Base-by-base conservation (phyloP, 1,140 invertebrate species). In the Neuroterus valhalla region DNA sequence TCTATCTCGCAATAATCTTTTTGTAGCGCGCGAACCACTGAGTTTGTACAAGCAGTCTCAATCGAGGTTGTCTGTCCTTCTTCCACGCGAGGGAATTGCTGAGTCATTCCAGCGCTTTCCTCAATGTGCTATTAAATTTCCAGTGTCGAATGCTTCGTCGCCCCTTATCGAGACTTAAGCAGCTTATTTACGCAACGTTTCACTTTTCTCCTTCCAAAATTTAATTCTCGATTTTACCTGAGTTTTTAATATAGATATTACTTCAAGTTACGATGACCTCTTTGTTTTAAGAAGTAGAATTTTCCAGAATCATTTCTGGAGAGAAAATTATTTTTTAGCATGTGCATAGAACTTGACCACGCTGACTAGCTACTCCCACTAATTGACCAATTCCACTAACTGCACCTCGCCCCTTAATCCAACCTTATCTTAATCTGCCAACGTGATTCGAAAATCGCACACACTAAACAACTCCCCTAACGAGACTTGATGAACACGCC, bases 1-100 rank as follows among this genome's bases (percentile, higher is more conserved):
- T 38, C 31, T 62, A 31, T 62, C 26, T 38, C 23, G 26, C 55
- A 62, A 38, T 62, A 62, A 62, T 62, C 14, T 23, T 62, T 62
- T 62, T 62, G 55, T 62, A 31, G 23, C 23, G 26, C 55, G 1
- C 55, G 55, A 62, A 62, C 55, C 55, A 62, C 55, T 62, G 55
- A 62, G 55, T 26, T 62, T 62, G 55, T 62, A 62, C 26, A 62
- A 62, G 55, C 55, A 62, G 55, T 31, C 55, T 62, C 55, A 62
- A 62, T 62, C 3, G 23, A 38, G 11, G 55, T 31, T 62, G 31
- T 62, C 55, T 12, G 23, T 23, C 21, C 23, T 26, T 62, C 23
- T 62, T 62, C 14, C 26, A n/a, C 55, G 55, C 23, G 14, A 62
- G 31, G 31, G 55, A 62, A 62, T 62, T 62, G 55, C 55, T 3